Conservation (phyloP, 2,888 invertebrate species). For the Caprella mutica region DNA sequence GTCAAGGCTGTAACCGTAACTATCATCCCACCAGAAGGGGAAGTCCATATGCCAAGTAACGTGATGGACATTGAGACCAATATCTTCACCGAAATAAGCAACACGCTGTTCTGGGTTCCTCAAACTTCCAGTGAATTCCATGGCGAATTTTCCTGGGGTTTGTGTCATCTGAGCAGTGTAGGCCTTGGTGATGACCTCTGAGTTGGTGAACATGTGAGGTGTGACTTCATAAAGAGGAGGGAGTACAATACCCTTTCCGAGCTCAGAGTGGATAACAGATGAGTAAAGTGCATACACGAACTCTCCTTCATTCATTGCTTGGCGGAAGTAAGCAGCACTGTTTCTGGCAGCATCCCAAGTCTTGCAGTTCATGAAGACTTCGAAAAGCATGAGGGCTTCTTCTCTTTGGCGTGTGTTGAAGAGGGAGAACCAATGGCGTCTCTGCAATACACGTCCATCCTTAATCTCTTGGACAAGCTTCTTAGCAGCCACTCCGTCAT, state of each 20-base stretch:
- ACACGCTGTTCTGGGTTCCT: constrained; percentile 49
- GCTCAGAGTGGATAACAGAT: constrained; percentile 46
- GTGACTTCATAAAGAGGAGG: constrained; percentile 57
- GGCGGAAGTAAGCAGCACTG: constrained; percentile 56
- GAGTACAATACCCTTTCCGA: constrained; percentile 45
- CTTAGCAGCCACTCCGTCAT: constrained; percentile 50
- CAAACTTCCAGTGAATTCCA: constrained; percentile 38
- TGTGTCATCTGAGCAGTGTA: constrained; percentile 35
- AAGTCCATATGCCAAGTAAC: constrained; percentile 37
- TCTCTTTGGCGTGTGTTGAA: constrained; percentile 51
- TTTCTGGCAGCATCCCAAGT: constrained; percentile 57
- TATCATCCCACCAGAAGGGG: constrained; percentile 30
- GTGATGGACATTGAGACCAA: constrained; percentile 54
- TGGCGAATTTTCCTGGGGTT: constrained; percentile 36
- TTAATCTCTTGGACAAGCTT: constrained; percentile 49
- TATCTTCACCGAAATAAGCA: constrained; percentile 60
- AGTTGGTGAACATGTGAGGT: constrained; percentile 54
- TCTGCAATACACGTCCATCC: constrained; percentile 48
- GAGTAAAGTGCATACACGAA: constrained; percentile 53
- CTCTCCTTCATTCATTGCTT: constrained; percentile 52
- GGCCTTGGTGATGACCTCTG: constrained; percentile 49
- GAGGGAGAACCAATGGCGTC: constrained; percentile 51
- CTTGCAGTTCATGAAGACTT: constrained; percentile 57
- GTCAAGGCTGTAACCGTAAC: constrained; percentile 32
- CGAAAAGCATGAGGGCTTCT: constrained; percentile 54